phyloP scores from a whole-genome alignment of 2,797 vertebrate species.

The Micromesistius poutassou region DNA sequence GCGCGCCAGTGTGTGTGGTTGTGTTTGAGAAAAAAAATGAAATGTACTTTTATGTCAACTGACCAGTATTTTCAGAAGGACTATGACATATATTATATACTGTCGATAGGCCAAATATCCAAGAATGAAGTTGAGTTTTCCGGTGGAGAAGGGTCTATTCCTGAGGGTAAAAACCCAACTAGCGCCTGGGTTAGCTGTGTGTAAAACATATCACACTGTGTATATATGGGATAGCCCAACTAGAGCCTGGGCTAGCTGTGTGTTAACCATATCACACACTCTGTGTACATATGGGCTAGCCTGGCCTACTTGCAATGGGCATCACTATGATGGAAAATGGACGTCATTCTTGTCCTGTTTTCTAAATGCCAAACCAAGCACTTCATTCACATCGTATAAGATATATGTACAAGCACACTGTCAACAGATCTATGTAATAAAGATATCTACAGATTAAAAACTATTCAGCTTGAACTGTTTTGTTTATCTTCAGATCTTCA shows the following conservation, averaged over 20 bases:
- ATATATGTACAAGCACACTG: neutral
- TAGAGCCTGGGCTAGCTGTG: neutral
- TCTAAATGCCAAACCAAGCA: neutral
- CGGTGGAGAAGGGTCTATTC: neutral
- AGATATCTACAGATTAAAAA: neutral
- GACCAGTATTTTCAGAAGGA: constrained; percentile 41
- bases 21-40: constrained; percentile 36
- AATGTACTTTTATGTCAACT: constrained; percentile 37
- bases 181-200: neutral
- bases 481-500: neutral
- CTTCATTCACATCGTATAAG: neutral
- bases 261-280: neutral
- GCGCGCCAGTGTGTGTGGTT: neutral
- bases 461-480: neutral
- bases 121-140: neutral
- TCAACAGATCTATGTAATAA: neutral
- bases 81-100: constrained; percentile 20
- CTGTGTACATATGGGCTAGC: neutral
- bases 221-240: neutral
- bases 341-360: neutral
- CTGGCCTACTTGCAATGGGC: too few relatives aligned
- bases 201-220: neutral
- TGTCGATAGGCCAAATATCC: constrained; percentile 32
- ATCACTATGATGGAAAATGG: neutral
- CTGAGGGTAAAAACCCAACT: neutral